A percentile compares a stretch with the other conserved stretches of the same genome.
Evolutionary conservation across 1,140 invertebrate species (phyloP).

Genomic region (Anoplophora glabripennis): DNA sequence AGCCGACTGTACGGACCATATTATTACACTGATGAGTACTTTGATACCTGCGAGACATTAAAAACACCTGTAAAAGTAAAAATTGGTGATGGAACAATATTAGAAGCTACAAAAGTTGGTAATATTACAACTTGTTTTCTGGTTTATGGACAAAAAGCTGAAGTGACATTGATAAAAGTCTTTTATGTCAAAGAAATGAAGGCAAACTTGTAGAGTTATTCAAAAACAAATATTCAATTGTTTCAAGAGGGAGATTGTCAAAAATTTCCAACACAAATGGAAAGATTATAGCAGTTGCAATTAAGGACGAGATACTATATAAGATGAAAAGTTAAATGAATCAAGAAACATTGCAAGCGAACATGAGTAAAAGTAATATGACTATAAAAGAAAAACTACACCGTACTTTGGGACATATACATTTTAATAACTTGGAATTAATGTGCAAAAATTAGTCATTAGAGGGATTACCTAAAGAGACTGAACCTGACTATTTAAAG

Average conservation of each 20-base stretch:
- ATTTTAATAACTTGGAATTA: no score
- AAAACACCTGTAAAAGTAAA: conserved; percentile 33
- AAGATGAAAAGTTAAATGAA: conserved; percentile 18
- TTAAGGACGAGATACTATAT: conserved; percentile 20
- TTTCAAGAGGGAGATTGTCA: conserved; percentile 24
- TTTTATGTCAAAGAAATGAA: conserved; percentile 39
- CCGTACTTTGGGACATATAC: conserved; percentile 33
- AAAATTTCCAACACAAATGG: conserved; percentile 34
- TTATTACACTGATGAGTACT: conserved; percentile 44
- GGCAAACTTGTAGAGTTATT: no score
- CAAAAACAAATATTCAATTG: conserved; percentile 36
- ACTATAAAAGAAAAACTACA: conserved; percentile 42
- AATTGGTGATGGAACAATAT: conserved; percentile 35
- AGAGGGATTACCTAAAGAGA: no score
- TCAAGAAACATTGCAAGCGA: conserved; percentile 7
- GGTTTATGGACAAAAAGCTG: conserved; percentile 29
- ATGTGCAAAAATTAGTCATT: no score
- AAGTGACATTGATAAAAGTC: conserved; percentile 37
- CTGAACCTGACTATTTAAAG: no score
- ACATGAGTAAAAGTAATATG: conserved; percentile 15
- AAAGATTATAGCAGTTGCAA: conserved; percentile 33
- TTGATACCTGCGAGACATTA: conserved; percentile 38
- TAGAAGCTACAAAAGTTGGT: conserved; percentile 44
- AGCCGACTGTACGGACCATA: conserved; percentile 47
- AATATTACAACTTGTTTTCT: conserved; percentile 30